Base-by-base conservation (phyloP, 2,797 vertebrate species). In the Potorous gilbertii region DNA sequence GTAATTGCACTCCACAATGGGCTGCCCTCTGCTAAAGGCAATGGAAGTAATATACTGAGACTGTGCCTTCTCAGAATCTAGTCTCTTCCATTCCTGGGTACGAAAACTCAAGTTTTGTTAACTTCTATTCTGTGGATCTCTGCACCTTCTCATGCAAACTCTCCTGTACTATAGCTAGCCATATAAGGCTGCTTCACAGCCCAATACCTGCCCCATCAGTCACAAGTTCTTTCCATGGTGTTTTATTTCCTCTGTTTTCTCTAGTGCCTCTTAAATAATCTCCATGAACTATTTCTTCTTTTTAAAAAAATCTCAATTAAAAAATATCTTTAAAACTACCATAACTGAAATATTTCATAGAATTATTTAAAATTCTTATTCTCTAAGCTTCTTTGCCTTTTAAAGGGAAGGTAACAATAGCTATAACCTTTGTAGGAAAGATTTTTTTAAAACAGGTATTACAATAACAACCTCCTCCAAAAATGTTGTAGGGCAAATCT, bases 401-500 rank as follows among this genome's bases (percentile, higher is more conserved):
- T 74, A 74, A 74, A 40, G 27, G 31, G 62, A 74, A 29, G 52
- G 89, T 90, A 90, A 13, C 29, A 90, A 13, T 90, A 90, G 21
- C 34, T 74, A 74, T 74, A 74, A n/a, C 16, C 34, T 18, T 74
- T 74, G 14, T 40, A 74, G 59, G 52, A 50, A 90, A 90, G 24
- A 52, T 12, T 62, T 34, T 62, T 34, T 62, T 34, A 0, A 52
- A 50, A 54, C 3, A 74, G 28, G 24, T 54, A 10, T 16, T 0
- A 62, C 21, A 87, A 92, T 90, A 28, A 96, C 93, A 94, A 96
- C 8, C 59, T 6, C 56, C 56, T 5, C 56, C 56, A 96, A 98
- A 95, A 81, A 0, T 92, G 87, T 50, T 90, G 90, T 66, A 92
- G 90, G 92, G 90, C 94, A 96, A 94, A 93, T 92, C 97, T 97